These are phyloP conservation scores for Drosophila chauvacae DNA, from an alignment of 1,140 invertebrate genomes.

Conservation along the genomic window DNA sequence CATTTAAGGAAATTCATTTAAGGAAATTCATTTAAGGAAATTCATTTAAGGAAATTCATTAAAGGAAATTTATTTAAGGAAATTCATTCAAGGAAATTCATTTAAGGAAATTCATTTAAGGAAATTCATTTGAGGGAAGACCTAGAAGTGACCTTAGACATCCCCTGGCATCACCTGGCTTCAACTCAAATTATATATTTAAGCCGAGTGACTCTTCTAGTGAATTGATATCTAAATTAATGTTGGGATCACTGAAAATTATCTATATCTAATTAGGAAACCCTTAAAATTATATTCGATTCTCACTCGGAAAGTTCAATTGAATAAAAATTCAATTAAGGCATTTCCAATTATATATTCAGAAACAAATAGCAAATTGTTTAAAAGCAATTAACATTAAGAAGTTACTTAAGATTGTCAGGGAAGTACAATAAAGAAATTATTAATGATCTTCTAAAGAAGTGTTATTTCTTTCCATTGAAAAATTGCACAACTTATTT, in stretches of 20 bases:
- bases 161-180: background rate
- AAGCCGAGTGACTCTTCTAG: conserved; percentile 5
- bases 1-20: too few relatives aligned
- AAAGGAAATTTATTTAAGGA: too few relatives aligned
- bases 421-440: background rate
- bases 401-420: background rate
- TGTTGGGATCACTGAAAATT: background rate
- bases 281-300: too few relatives aligned
- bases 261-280: background rate
- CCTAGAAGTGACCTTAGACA: too few relatives aligned
- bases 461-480: background rate
- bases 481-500: background rate
- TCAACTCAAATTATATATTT: background rate
- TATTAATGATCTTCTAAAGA: too few relatives aligned
- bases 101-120: too few relatives aligned
- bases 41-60: too few relatives aligned
- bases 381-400: background rate
- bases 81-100: too few relatives aligned
- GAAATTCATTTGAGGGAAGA: too few relatives aligned
- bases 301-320: background rate
- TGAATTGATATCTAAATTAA: background rate
- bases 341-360: background rate
- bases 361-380: background rate
- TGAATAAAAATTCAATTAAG: too few relatives aligned
- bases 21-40: too few relatives aligned